Base-by-base conservation (phyloP, 2,888 invertebrate genomes). In the Flexamia atlantica region DNA sequence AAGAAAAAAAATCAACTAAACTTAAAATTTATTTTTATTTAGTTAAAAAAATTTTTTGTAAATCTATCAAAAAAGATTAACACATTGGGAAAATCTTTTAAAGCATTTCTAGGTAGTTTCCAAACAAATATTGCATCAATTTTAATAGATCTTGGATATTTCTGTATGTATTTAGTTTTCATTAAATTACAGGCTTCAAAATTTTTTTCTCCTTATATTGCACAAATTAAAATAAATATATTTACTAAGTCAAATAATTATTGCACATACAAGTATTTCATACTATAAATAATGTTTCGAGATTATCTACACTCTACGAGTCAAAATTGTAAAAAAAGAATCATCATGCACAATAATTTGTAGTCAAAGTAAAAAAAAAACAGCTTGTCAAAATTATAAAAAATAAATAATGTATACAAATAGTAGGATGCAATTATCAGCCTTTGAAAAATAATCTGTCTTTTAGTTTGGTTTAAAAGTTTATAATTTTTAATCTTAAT, bases 181-280 rank as follows among this genome's bases (percentile, higher is more conserved):
- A 28, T 64, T 64, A 60, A 20, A 25, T 25, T 25, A 23, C 25
- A 5, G 60, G 25, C 1, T 5, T 25, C 25, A 5, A 25, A 60
- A 25, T 23, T 60, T 23, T 14, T 60, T 50, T 50, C 7, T 46
- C 9, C 12, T 57, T 57, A 28, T 64, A 64, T 64, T 64, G 64
- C 64, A 64, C 64, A 53, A 53, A 53, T 53, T 28, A 64, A 64
- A 64, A 64, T 23, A 64, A 28, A 64, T 64, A 64, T 30, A 64
- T 4, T 64, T 28, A 14, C 28, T 23, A 53, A 53, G 53, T 64
- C 64, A 64, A 14, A 28, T 23, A 64, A 14, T 64, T 64, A 64
- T 64, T 64, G 64, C 64, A 64, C 64, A 14, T 28, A 10, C 5
- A 53, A 64, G 28, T 64, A 64, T 64, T 30, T 64, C 14, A 64